phyloP scores from a whole-genome alignment of 2,888 invertebrate genomes.

The Trichogramma evanescens region DNA sequence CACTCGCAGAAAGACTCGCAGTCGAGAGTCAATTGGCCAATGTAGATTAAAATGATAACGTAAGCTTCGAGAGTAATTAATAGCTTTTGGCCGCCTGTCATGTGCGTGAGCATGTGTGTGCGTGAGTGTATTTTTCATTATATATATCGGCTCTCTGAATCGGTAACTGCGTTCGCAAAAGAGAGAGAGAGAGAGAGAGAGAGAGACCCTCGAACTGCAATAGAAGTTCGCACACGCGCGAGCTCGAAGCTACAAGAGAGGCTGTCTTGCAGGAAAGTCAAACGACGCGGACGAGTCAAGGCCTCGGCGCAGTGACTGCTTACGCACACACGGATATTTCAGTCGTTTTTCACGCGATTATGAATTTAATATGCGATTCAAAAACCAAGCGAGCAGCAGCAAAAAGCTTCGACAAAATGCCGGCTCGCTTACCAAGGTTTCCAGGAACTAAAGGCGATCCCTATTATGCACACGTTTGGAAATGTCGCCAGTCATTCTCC shows the following conservation, averaged over 20 bases:
- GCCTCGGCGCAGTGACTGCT: constrained; percentile 32
- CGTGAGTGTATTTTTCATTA: too few relatives aligned
- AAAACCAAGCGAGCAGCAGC: too few relatives aligned
- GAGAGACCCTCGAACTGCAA: neutral
- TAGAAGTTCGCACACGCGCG: neutral
- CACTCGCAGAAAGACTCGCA: too few relatives aligned
- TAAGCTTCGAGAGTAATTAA: too few relatives aligned
- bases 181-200: neutral
- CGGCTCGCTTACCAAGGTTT: neutral
- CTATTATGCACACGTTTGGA: neutral
- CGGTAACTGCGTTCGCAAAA: neutral
- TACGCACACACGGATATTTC: neutral
- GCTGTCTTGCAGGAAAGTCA: constrained; percentile 39
- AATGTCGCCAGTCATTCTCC: neutral
- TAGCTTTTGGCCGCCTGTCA: too few relatives aligned
- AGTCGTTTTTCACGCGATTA: too few relatives aligned
- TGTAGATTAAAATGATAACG: too few relatives aligned
- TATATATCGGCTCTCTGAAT: too few relatives aligned
- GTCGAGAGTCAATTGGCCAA: too few relatives aligned
- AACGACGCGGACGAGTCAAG: constrained; percentile 38
- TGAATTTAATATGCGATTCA: too few relatives aligned
- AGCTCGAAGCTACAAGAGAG: neutral
- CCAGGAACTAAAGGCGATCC: neutral
- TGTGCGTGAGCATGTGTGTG: too few relatives aligned
- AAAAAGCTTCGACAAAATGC: too few relatives aligned